phyloP scores from a whole-genome alignment of 1,140 invertebrate species.

The Magallana ariakensis region DNA sequence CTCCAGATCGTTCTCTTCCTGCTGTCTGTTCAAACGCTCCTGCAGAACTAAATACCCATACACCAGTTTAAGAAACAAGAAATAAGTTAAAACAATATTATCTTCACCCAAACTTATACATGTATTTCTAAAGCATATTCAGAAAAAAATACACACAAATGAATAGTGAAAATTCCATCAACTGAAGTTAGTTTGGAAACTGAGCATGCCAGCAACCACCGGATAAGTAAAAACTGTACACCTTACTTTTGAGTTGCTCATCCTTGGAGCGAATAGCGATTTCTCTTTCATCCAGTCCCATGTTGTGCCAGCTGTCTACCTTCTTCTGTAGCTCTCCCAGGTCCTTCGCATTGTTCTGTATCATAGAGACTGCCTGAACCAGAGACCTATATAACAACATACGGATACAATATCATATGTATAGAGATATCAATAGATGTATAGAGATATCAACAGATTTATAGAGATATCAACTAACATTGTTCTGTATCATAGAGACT shows the following conservation, averaged over 20 bases:
- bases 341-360: conserved; percentile 74
- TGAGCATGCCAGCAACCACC: too few species aligned
- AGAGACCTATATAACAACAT: conserved; percentile 61
- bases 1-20: conserved; percentile 77
- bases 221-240: background rate
- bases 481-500: conserved; percentile 75
- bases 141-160: too few species aligned
- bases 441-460: too few species aligned
- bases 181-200: too few species aligned
- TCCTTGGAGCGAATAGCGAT: conserved; percentile 73
- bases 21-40: conserved; percentile 75
- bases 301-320: conserved; percentile 72
- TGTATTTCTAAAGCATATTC: too few species aligned
- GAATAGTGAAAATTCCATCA: too few species aligned
- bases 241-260: conserved; percentile 76
- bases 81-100: too few species aligned
- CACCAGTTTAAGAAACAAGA: background rate
- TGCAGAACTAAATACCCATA: conserved; percentile 69
- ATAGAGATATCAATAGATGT: too few species aligned
- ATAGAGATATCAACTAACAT: conserved; percentile 41
- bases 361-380: conserved; percentile 74
- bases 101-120: too few species aligned
- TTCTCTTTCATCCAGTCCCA: conserved; percentile 76
- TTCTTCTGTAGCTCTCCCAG: conserved; percentile 74
- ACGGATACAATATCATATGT: background rate